These are phyloP conservation scores for Nysson spinosus DNA, from an alignment of 2,888 invertebrate genomes.

Conservation along the genomic window DNA sequence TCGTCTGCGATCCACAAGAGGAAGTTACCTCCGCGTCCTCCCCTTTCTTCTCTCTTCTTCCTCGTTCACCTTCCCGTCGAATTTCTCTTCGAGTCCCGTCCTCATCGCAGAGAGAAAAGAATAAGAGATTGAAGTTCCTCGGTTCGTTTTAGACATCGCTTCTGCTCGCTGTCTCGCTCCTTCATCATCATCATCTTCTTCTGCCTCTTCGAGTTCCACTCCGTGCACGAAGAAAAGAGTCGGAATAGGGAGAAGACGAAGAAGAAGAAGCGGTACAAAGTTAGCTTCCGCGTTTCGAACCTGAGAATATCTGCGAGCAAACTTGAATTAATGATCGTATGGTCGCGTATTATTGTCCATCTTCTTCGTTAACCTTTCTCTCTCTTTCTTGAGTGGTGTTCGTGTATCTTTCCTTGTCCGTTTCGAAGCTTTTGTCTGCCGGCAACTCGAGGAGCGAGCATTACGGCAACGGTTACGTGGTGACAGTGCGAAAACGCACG, in stretches of 20 bases:
- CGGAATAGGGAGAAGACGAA: neutral
- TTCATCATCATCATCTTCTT: constrained; percentile 20
- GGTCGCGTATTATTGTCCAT: constrained; percentile 53
- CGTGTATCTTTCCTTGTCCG: constrained; percentile 18
- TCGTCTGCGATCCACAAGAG: constrained; percentile 29
- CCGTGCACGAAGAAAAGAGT: neutral
- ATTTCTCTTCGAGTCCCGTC: constrained; percentile 27
- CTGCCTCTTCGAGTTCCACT: constrained; percentile 3
- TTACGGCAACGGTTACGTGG: constrained; percentile 65
- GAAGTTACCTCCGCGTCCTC: constrained; percentile 23
- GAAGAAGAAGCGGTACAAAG: constrained; percentile 13
- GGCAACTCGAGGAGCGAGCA: constrained; percentile 35
- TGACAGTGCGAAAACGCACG: constrained; percentile 71
- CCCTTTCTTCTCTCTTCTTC: constrained; percentile 13
- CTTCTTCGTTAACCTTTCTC: constrained; percentile 15
- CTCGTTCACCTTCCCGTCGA: constrained; percentile 13
- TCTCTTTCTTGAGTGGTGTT: neutral
- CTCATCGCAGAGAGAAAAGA: too few species aligned
- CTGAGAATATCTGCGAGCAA: constrained; percentile 65
- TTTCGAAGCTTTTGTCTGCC: constrained; percentile 31
- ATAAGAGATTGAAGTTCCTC: too few species aligned
- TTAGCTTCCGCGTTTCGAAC: constrained; percentile 67
- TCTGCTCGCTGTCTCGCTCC: neutral
- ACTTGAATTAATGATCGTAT: constrained; percentile 66
- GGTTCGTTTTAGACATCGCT: constrained; percentile 17